phyloP scores from a whole-genome alignment of 2,888 invertebrate species.

The Mythimna impura region DNA sequence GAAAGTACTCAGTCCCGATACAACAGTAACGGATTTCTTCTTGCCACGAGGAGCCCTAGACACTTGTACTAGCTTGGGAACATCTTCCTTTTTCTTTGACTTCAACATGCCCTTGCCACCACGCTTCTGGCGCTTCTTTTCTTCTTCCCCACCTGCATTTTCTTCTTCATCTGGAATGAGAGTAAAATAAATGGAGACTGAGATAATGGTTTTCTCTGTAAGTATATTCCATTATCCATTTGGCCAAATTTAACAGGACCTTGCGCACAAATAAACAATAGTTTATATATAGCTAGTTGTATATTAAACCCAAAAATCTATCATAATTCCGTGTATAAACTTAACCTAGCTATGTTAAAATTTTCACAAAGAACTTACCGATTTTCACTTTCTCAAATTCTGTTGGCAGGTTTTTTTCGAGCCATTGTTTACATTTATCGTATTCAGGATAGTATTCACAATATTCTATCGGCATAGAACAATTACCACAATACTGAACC shows the following conservation, averaged over 20 bases:
- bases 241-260: neutral
- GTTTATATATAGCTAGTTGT: neutral
- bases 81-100: constrained; percentile 98
- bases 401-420: constrained; percentile 97
- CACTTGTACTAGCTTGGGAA: constrained; percentile 95
- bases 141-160: constrained; percentile 95
- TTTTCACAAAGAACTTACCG: constrained; percentile 81
- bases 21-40: constrained; percentile 99
- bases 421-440: constrained; percentile 99
- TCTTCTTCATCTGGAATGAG: constrained; percentile 90
- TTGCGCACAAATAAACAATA: too few species aligned
- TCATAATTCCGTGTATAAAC: constrained; percentile 13
- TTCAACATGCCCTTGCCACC: constrained; percentile 99
- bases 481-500: constrained; percentile 98
- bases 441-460: constrained; percentile 99
- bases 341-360: constrained; percentile 60
- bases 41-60: constrained; percentile 98
- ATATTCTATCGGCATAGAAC: constrained; percentile 99
- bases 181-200: neutral
- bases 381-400: constrained; percentile 97
- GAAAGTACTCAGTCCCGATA: constrained; percentile 98
- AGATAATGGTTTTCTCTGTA: neutral
- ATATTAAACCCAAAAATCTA: neutral
- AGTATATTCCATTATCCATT: neutral
- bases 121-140: constrained; percentile 98